Base-by-base conservation (phyloP, 2,113 vertebrate species). In the Corythornis vintsioides region DNA sequence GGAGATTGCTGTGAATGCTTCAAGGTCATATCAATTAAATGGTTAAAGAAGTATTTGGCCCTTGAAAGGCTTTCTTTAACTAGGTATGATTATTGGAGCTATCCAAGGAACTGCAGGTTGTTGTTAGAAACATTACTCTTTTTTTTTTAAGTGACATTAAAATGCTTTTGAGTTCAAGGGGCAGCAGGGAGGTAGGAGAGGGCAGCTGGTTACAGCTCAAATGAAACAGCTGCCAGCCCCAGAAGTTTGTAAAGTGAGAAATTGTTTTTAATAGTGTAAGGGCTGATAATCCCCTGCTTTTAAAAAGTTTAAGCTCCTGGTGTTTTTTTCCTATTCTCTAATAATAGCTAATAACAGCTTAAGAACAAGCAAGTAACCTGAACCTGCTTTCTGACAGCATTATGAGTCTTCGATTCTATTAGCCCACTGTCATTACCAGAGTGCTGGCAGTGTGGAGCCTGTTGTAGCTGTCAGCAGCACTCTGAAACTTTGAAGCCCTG, bases 11-110 rank as follows among this genome's bases (percentile, higher is more conserved):
- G 95, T 95, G 90, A 96, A 91, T 96, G 87, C 90, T 89, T 95
- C 90, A 90, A 97, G 98, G 98, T 98, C 97, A 97, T 77, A 91
- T 96, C 95, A 97, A 96, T 97, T 97, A 97, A 96, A 96, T 93
- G 77, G 91, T 96, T 92, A 95, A 94, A 95, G 95, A 84, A 96
- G 93, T 95, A 91, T 96, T 95, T 97, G 94, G 81, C 92, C 88
- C 93, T 93, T 96, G 80, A 96, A 95, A 96, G 74, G 66, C 42
- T 88, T 93, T 88, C 74, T 93, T 91, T 95, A 95, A 94, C 91
- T 96, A 95, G 94, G 96, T 95, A 83, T 0, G 24, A 89, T 96
- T 94, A 96, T 80, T 78, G 75, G 78, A 95, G 42, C 95, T 95
- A 93, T 84, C 88, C 56, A 77, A 79, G 15, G 22, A 90, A 69